A percentile compares a stretch with the other conserved stretches of the same genome.
Evolutionary conservation across 2,113 vertebrate species (phyloP).

Genomic region (Sisor rabdophorus): DNA sequence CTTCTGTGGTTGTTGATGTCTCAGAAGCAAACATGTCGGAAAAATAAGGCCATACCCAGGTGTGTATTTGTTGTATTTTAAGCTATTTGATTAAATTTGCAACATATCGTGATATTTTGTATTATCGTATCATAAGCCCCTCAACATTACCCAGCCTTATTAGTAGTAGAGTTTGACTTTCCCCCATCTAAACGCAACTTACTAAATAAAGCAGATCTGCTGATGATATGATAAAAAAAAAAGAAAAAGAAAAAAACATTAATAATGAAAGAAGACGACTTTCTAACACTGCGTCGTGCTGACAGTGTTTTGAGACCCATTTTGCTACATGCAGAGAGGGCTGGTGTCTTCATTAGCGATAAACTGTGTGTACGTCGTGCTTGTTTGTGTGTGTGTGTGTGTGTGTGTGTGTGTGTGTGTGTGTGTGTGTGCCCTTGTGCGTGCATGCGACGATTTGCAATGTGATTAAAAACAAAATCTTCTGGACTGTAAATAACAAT

Average conservation of each 20-base stretch:
- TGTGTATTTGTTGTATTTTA: too few species aligned
- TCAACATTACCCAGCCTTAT: neutral
- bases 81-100: too few species aligned
- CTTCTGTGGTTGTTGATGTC: too few species aligned
- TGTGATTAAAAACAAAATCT: conserved; percentile 34
- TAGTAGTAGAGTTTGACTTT: conserved; percentile 7
- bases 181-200: conserved; percentile 1
- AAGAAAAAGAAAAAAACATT: neutral
- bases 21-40: too few species aligned
- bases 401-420: neutral
- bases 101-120: too few species aligned
- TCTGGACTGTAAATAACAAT: conserved; percentile 29
- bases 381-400: too few species aligned
- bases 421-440: too few species aligned
- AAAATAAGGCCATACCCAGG: too few species aligned
- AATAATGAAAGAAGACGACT: neutral
- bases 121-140: too few species aligned
- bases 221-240: conserved; percentile 16
- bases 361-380: neutral
- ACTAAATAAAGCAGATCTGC: conserved; percentile 16
- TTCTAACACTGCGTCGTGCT: neutral
- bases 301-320: conserved; percentile 5
- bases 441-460: neutral
- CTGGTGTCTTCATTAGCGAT: conserved; percentile 31
- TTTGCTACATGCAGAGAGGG: neutral